phyloP scores from a whole-genome alignment of 2,113 vertebrate genomes.

The Acanthisitta chloris region DNA sequence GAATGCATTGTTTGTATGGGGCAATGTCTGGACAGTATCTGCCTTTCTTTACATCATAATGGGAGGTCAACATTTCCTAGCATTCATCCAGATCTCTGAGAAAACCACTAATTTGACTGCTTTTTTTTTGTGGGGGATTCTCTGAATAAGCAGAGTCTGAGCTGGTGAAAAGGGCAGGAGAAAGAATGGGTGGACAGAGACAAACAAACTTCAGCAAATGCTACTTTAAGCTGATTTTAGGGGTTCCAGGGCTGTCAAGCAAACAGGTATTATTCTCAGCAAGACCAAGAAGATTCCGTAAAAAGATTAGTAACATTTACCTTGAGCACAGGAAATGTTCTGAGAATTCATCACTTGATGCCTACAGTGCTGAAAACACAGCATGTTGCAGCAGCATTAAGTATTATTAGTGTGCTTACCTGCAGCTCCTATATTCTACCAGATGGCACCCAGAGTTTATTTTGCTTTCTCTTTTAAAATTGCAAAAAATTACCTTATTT shows the following conservation, averaged over 20 bases:
- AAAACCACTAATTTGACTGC: background rate
- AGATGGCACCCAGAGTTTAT: conserved; percentile 16
- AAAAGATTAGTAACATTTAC: conserved; percentile 44
- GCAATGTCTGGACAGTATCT: background rate
- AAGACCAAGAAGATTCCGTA: conserved; percentile 1
- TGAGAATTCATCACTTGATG: conserved; percentile 35
- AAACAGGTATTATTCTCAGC: background rate
- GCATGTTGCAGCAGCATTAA: conserved; percentile 8
- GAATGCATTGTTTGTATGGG: background rate
- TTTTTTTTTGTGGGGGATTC: background rate
- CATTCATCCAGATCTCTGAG: background rate
- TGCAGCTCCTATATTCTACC: conserved; percentile 36
- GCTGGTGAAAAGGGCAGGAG: background rate
- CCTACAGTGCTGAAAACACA: conserved; percentile 42
- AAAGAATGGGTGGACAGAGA: background rate
- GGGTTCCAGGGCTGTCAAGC: background rate
- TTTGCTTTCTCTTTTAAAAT: background rate
- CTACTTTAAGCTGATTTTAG: background rate
- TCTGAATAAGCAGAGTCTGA: background rate
- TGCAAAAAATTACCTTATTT: background rate
- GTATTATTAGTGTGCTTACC: conserved; percentile 48
- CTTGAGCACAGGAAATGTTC: conserved; percentile 10
- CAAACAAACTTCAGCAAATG: background rate
- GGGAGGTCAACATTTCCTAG: background rate
- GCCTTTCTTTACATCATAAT: background rate